Conservation (phyloP, 2,113 vertebrate species). For the Osmerus eperlanus region DNA sequence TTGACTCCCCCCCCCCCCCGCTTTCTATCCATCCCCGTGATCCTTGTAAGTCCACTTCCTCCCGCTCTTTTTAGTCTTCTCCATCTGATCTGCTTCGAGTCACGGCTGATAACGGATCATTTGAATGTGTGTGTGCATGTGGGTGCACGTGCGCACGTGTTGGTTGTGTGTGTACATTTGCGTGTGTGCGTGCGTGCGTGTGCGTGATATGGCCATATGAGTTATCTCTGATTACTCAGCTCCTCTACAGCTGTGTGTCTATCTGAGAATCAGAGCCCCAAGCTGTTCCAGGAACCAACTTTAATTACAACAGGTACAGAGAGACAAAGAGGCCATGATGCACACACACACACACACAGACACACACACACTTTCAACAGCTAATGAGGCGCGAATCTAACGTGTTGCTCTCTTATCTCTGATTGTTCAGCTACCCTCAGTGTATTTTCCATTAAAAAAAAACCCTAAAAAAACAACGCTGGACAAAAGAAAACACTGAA, state of each 20-base stretch:
- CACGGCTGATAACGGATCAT: slow-evolving; percentile 22
- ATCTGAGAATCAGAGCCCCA: slow-evolving; percentile 26
- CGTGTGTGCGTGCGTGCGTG: background rate
- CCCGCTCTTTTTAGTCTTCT: slow-evolving; percentile 5
- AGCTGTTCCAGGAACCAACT: slow-evolving; percentile 6
- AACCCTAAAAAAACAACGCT: background rate
- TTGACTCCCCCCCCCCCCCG: slow-evolving; percentile 3
- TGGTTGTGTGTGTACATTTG: background rate
- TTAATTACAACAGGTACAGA: slow-evolving; percentile 13
- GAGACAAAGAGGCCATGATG: background rate
- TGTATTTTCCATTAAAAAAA: background rate
- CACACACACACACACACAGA: slow-evolving; percentile 5
- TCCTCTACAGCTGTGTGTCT: slow-evolving; percentile 29
- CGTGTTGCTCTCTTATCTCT: background rate
- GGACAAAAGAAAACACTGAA: background rate
- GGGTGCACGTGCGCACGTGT: too few relatives aligned
- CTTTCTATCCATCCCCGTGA: background rate
- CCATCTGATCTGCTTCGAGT: slow-evolving; percentile 22
- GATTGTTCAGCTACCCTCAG: background rate
- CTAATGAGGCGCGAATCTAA: background rate
- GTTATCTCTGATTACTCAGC: slow-evolving; percentile 25
- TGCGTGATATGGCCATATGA: background rate
- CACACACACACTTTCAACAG: slow-evolving; percentile 2
- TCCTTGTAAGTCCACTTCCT: too few relatives aligned
- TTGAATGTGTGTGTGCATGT: slow-evolving; percentile 2